Conservation (phyloP, 2,113 vertebrate genomes). For the Hymenochirus boettgeri region DNA sequence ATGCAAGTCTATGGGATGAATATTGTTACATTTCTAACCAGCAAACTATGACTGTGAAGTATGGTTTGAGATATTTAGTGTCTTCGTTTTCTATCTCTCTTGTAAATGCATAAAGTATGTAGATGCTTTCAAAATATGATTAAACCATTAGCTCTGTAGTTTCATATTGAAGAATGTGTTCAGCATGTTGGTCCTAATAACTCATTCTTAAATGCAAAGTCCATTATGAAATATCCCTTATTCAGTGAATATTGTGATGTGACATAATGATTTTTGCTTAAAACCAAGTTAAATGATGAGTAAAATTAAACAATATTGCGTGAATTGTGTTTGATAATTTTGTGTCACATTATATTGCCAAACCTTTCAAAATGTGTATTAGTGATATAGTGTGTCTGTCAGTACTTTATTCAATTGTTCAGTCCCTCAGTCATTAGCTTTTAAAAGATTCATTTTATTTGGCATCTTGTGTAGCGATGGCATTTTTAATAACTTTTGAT, state of each 20-base stretch:
- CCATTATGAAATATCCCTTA: slow-evolving; percentile 79
- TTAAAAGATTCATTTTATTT: slow-evolving; percentile 73
- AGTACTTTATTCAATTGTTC: slow-evolving; percentile 68
- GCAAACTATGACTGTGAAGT: slow-evolving; percentile 77
- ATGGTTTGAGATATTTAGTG: slow-evolving; percentile 63
- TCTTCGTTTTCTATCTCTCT: slow-evolving; percentile 75
- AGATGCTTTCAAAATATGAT: slow-evolving; percentile 82
- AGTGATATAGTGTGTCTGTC: slow-evolving; percentile 69
- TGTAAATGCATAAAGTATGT: slow-evolving; percentile 83
- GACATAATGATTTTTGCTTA: slow-evolving; percentile 90
- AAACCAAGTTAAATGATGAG: slow-evolving; percentile 94
- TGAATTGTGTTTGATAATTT: slow-evolving; percentile 91
- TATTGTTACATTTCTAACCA: slow-evolving; percentile 75
- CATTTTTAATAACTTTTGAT: too few species aligned
- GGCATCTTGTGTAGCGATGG: slow-evolving; percentile 69
- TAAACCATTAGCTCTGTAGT: slow-evolving; percentile 80
- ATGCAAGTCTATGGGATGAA: slow-evolving; percentile 63
- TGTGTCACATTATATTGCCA: slow-evolving; percentile 86
- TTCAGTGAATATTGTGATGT: slow-evolving; percentile 79
- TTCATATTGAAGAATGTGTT: slow-evolving; percentile 84
- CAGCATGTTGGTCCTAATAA: slow-evolving; percentile 71
- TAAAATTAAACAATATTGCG: slow-evolving; percentile 95
- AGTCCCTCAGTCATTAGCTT: slow-evolving; percentile 73
- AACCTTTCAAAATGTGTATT: slow-evolving; percentile 74
- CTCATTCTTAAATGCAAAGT: slow-evolving; percentile 75